Conservation (phyloP, 2,888 invertebrate species). For the Tromatobia lineatoria region DNA sequence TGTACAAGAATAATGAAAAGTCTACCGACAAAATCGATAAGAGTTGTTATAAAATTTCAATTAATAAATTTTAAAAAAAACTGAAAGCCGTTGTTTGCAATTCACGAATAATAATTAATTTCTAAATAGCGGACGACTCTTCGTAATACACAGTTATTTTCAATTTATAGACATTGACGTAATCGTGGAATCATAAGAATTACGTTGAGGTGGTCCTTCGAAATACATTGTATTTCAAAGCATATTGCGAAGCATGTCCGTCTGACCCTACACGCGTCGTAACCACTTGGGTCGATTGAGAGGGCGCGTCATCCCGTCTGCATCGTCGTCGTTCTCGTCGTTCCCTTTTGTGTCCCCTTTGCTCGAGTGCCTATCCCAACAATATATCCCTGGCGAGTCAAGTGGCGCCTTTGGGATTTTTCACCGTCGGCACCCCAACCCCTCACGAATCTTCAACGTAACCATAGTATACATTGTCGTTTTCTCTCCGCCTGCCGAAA, state of each 20-base stretch:
- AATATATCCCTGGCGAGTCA: constrained; percentile 79
- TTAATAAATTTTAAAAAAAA: no score
- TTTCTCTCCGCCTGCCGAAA: constrained; percentile 13
- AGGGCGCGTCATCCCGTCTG: constrained; percentile 56
- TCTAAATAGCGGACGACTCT: not conserved
- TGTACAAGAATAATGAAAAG: no score
- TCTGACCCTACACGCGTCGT: constrained; percentile 49
- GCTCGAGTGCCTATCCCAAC: constrained; percentile 79
- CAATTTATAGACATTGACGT: not conserved
- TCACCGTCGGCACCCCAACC: constrained; percentile 73
- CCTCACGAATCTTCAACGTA: constrained; percentile 35
- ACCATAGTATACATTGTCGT: constrained; percentile 45
- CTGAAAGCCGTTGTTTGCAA: not conserved
- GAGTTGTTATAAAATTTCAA: no score
- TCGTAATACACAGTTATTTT: not conserved
- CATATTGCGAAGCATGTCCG: constrained; percentile 25
- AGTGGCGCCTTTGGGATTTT: constrained; percentile 82
- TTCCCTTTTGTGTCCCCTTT: constrained; percentile 62
- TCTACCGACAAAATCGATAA: no score
- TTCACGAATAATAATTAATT: not conserved
- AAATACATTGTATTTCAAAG: constrained; percentile 23
- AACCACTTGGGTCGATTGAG: constrained; percentile 62
- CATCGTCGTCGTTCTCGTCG: constrained; percentile 59
- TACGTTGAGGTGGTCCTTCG: not conserved
- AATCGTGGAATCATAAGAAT: not conserved